A percentile compares a stretch with the other conserved stretches of the same genome.
phyloP scores from a whole-genome alignment of 2,888 invertebrate species.

The Athalia rosae region DNA sequence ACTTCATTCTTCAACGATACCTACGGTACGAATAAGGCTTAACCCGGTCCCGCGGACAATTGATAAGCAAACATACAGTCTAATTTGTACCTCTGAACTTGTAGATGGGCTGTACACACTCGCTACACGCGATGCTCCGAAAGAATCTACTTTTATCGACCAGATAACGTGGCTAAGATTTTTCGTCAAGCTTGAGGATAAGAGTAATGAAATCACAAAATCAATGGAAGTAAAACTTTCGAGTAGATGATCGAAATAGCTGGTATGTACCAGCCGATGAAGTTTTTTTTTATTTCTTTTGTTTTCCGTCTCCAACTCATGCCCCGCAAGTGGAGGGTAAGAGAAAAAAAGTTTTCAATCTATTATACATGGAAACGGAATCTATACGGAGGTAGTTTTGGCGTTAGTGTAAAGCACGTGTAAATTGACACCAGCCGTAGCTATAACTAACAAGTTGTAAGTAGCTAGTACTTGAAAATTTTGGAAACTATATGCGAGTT shows the following conservation, averaged over 20 bases:
- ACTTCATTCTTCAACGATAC: too few species aligned
- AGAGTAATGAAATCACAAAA: neutral
- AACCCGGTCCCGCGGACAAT: too few species aligned
- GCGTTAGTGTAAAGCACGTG: constrained; percentile 25
- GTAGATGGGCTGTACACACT: neutral
- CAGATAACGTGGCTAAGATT: constrained; percentile 21
- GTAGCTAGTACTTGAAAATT: neutral
- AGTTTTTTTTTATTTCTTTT: too few species aligned
- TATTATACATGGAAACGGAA: too few species aligned
- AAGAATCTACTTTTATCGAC: constrained; percentile 32
- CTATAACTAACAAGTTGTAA: too few species aligned
- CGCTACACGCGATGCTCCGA: neutral
- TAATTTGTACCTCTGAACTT: neutral
- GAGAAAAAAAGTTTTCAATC: too few species aligned
- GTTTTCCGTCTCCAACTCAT: too few species aligned
- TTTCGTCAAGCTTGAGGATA: neutral
- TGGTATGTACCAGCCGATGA: too few species aligned
- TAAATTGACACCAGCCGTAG: constrained; percentile 1
- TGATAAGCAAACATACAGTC: neutral
- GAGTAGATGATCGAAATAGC: too few species aligned
- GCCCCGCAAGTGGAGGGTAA: too few species aligned
- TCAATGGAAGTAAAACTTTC: neutral
- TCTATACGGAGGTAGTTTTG: too few species aligned
- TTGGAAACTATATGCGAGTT: constrained; percentile 7
- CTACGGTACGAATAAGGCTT: too few species aligned